Percentiles rank a stretch among this genome's conserved stretches.
These are phyloP conservation scores for Drosophila teissieri DNA, from an alignment of 1,140 invertebrate genomes.

Conservation along the genomic window DNA sequence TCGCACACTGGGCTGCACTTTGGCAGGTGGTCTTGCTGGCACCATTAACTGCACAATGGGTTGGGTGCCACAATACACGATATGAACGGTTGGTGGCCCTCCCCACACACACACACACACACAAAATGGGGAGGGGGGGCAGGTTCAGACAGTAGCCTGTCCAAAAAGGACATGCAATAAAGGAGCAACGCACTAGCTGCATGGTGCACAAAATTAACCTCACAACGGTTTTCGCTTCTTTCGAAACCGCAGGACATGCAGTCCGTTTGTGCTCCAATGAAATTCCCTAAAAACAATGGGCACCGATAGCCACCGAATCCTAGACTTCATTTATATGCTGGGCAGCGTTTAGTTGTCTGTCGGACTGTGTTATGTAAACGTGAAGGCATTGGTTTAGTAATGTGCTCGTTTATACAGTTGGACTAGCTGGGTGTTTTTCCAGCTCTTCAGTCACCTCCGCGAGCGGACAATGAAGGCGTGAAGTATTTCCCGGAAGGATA, in stretches of 20 bases:
- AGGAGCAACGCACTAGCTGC: conserved; percentile 6
- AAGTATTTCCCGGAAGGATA: conserved; percentile 20
- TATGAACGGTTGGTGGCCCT: no score
- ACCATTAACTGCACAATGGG: conserved; percentile 16
- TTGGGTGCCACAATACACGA: no score
- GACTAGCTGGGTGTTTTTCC: not conserved
- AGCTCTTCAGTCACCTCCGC: conserved; percentile 8
- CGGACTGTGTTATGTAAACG: no score
- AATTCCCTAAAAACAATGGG: not conserved
- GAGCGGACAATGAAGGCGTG: conserved; percentile 1
- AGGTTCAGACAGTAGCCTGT: not conserved
- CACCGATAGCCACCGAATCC: not conserved
- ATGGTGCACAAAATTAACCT: conserved; percentile 12
- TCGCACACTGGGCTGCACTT: not conserved
- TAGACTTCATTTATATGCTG: not conserved
- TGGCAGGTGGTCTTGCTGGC: conserved; percentile 1
- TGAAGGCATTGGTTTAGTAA: not conserved
- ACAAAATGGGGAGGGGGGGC: no score
- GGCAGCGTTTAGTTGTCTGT: not conserved
- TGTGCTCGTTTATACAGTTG: not conserved
- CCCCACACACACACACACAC: no score
- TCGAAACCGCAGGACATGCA: not conserved
- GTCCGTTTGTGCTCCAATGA: no score
- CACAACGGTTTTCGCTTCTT: not conserved
- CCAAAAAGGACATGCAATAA: conserved; percentile 29